These are phyloP conservation scores for Neostethus bicornis DNA, from an alignment of 2,797 vertebrate genomes.

Conservation along the genomic window DNA sequence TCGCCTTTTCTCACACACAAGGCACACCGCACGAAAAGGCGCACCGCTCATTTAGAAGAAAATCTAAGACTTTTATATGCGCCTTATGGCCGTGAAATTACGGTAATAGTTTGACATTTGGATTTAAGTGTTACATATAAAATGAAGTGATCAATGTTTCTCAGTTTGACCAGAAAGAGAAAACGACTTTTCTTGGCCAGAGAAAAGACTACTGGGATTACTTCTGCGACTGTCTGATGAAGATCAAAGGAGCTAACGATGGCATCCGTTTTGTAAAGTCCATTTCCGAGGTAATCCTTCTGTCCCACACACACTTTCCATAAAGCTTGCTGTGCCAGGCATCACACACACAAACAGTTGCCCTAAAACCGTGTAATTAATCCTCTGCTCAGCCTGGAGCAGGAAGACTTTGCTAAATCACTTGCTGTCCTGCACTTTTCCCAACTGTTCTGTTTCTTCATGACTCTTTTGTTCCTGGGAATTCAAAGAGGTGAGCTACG, in stretches of 20 bases:
- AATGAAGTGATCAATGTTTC: conserved; percentile 21
- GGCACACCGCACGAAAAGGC: too few relatives aligned
- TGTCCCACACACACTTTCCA: conserved; percentile 22
- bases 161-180: conserved; percentile 97
- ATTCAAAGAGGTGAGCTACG: conserved; percentile 54
- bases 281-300: conserved; percentile 89
- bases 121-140: background rate
- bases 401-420: conserved; percentile 43
- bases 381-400: conserved; percentile 39
- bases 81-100: too few relatives aligned
- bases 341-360: conserved; percentile 29
- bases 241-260: conserved; percentile 94
- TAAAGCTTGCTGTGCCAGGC: conserved; percentile 25
- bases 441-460: conserved; percentile 22
- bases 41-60: too few relatives aligned
- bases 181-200: conserved; percentile 89
- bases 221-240: conserved; percentile 93
- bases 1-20: too few relatives aligned
- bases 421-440: conserved; percentile 14
- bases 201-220: conserved; percentile 99
- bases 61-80: too few relatives aligned
- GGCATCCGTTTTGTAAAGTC: conserved; percentile 97
- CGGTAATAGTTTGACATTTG: background rate
- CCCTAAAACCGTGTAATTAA: conserved; percentile 50
- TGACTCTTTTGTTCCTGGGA: conserved; percentile 33